Percentiles rank a stretch among this genome's conserved stretches.
Conservation (phyloP, 2,113 vertebrate genomes). For the Tamias sibiricus region DNA sequence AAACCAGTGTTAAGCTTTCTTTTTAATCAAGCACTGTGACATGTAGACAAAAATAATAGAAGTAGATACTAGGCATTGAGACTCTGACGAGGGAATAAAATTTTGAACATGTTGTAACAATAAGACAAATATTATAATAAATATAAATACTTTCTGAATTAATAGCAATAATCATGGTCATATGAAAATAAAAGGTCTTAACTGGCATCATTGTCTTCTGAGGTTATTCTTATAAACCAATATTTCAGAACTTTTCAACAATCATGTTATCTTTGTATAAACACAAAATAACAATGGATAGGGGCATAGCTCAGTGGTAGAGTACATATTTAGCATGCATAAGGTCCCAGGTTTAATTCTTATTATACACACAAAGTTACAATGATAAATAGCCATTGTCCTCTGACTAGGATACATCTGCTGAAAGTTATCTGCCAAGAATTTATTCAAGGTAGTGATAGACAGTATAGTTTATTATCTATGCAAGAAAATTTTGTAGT, state of each 20-base stretch:
- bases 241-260: not conserved
- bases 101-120: too few relatives aligned
- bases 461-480: not conserved
- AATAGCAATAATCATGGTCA: too few relatives aligned
- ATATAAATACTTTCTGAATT: not conserved
- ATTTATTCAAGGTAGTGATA: not conserved
- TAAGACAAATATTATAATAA: too few relatives aligned
- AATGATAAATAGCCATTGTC: not conserved
- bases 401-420: not conserved
- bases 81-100: too few relatives aligned
- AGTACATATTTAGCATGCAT: too few relatives aligned
- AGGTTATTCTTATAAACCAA: not conserved
- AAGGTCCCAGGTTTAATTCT: too few relatives aligned
- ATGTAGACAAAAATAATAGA: not conserved
- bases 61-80: too few relatives aligned
- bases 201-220: not conserved
- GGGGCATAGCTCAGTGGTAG: too few relatives aligned
- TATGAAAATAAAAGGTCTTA: not conserved
- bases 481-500: not conserved
- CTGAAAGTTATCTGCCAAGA: too few relatives aligned
- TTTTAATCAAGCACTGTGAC: not conserved
- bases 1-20: not conserved
- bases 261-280: not conserved
- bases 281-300: not conserved
- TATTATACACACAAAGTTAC: not conserved